Percentiles rank a stretch among this genome's conserved stretches.
Conservation (phyloP, 2,113 vertebrate species). For the Andinoacara biseriatus region DNA sequence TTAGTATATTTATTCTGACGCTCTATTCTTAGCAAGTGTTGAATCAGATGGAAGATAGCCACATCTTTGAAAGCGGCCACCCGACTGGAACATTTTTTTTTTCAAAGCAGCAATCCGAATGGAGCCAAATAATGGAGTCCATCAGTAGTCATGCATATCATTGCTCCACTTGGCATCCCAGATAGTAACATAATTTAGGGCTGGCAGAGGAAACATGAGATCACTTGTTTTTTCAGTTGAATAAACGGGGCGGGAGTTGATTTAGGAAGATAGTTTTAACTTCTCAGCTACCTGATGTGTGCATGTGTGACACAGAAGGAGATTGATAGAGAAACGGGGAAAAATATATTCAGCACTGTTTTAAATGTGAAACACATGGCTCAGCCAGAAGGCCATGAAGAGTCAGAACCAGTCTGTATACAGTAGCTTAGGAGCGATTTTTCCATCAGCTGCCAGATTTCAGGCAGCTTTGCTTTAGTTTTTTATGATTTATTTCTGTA, state of each 20-base stretch:
- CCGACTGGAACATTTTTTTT: constrained; percentile 47
- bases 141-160: constrained; percentile 66
- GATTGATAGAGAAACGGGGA: constrained; percentile 32
- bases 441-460: constrained; percentile 14
- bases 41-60: constrained; percentile 65
- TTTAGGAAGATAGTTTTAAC: constrained; percentile 41
- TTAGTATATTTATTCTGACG: constrained; percentile 52
- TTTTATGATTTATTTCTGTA: neutral
- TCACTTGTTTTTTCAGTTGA: constrained; percentile 68
- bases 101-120: constrained; percentile 49
- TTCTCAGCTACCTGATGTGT: constrained; percentile 57
- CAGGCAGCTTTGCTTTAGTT: neutral
- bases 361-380: constrained; percentile 65
- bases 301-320: constrained; percentile 38
- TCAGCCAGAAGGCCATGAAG: constrained; percentile 12
- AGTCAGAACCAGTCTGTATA: constrained; percentile 29
- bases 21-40: constrained; percentile 61
- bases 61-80: constrained; percentile 60
- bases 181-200: constrained; percentile 49
- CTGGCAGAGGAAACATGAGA: constrained; percentile 58
- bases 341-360: constrained; percentile 20
- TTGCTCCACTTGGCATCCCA: constrained; percentile 64
- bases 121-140: constrained; percentile 53
- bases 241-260: constrained; percentile 39
- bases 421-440: constrained; percentile 15